Conservation (phyloP, 2,797 vertebrate species). For the Ciconia nigra region DNA sequence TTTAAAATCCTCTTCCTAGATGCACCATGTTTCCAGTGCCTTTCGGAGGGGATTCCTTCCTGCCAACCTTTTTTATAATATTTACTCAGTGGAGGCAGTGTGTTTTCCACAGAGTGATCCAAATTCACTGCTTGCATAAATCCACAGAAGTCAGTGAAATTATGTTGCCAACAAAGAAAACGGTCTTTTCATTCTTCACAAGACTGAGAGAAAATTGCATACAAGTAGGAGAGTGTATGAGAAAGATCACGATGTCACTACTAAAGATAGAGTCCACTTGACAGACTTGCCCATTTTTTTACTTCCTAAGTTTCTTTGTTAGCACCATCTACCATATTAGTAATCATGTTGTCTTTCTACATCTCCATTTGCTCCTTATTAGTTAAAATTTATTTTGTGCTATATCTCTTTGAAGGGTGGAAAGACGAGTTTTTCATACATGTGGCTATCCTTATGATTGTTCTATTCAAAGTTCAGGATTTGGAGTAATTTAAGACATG, state of each 20-base stretch:
- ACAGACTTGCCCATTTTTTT: neutral
- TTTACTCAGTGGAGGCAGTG: neutral
- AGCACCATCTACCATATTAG: neutral
- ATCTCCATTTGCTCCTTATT: neutral
- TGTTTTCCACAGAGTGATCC: neutral
- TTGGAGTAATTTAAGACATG: neutral
- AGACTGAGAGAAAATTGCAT: neutral
- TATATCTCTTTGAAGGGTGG: neutral
- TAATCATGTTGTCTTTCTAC: neutral
- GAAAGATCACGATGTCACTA: neutral
- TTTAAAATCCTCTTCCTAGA: neutral
- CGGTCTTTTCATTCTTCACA: neutral
- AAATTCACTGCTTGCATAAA: neutral
- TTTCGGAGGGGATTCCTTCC: constrained; percentile 21
- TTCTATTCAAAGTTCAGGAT: neutral
- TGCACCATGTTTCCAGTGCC: neutral
- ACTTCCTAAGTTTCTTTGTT: neutral
- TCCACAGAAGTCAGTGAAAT: neutral
- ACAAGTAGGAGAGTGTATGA: neutral
- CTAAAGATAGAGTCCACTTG: neutral
- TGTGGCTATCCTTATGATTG: neutral
- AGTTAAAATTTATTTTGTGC: neutral
- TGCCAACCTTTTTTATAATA: neutral
- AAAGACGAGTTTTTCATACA: neutral
- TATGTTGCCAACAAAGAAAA: neutral